Evolutionary conservation across 1,140 invertebrate species (phyloP).

Genomic region (Bombus waltoni): DNA sequence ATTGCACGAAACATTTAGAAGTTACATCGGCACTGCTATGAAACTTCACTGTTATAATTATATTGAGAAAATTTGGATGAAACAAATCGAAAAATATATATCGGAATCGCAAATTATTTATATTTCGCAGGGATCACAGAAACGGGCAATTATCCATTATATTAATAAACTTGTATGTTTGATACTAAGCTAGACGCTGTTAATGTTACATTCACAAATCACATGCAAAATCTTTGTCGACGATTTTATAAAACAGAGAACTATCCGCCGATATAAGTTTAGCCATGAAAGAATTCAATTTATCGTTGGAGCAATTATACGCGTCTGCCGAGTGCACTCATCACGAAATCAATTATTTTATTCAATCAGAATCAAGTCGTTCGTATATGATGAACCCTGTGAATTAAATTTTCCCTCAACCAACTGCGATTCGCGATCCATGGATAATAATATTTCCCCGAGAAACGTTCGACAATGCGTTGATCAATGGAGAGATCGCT

Average conservation of each 20-base stretch:
- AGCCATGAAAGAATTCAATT: background rate
- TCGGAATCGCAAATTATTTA: no score
- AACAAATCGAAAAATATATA: no score
- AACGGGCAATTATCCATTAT: background rate
- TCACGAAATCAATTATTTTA: constrained; percentile 23
- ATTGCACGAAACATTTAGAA: no score
- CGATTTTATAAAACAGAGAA: background rate
- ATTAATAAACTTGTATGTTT: background rate
- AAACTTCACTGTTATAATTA: no score
- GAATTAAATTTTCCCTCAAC: constrained; percentile 4
- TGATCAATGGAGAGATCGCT: no score
- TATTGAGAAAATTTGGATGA: no score
- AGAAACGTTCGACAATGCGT: background rate
- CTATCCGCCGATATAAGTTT: background rate
- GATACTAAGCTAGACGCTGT: no score
- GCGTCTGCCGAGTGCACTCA: background rate
- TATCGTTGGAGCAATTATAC: background rate
- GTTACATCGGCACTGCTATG: no score
- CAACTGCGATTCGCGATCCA: no score
- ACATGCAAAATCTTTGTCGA: background rate
- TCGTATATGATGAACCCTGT: background rate
- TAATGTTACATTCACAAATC: no score
- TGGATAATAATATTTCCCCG: background rate
- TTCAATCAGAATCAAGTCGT: constrained; percentile 12
- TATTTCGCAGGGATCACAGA: no score